These are phyloP conservation scores for Atrichornis clamosus DNA, from an alignment of 2,113 vertebrate species.

Conservation along the genomic window DNA sequence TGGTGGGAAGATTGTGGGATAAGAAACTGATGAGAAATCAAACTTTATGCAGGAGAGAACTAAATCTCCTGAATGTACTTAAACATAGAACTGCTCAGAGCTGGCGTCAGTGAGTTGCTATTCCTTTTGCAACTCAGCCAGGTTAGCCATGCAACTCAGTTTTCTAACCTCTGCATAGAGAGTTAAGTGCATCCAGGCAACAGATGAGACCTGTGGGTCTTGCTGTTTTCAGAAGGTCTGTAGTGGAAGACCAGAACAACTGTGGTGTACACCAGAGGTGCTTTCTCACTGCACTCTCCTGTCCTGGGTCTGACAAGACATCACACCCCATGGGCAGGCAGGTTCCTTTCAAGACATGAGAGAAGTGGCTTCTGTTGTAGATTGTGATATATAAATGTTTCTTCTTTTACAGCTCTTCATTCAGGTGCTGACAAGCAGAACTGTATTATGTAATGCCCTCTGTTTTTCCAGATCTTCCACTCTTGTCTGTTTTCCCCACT, in stretches of 20 bases:
- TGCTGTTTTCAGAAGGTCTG: not conserved
- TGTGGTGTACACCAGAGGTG: not conserved
- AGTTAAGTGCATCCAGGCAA: not conserved
- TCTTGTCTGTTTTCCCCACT: not conserved
- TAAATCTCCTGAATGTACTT: not conserved
- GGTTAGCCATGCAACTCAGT: fast-evolving
- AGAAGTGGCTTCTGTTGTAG: not conserved
- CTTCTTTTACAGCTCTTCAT: not conserved
- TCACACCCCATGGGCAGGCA: not conserved
- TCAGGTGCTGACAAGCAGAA: not conserved
- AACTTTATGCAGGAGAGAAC: not conserved
- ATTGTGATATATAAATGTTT: not conserved
- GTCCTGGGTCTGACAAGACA: not conserved
- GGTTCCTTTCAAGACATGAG: not conserved
- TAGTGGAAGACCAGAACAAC: not conserved
- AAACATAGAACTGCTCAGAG: not conserved
- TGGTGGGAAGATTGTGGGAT: not conserved
- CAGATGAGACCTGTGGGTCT: not conserved
- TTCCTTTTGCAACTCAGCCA: not conserved
- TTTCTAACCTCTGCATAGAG: not conserved
- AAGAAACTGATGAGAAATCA: not conserved
- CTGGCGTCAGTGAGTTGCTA: not conserved
- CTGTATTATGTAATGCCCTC: not conserved
- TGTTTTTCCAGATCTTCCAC: not conserved
- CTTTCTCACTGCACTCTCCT: not conserved